Percentiles rank a stretch among this genome's conserved stretches.
Evolutionary conservation across 2,113 vertebrate species (phyloP).

Genomic region (Sinocyclocheilus anophthalmus): DNA sequence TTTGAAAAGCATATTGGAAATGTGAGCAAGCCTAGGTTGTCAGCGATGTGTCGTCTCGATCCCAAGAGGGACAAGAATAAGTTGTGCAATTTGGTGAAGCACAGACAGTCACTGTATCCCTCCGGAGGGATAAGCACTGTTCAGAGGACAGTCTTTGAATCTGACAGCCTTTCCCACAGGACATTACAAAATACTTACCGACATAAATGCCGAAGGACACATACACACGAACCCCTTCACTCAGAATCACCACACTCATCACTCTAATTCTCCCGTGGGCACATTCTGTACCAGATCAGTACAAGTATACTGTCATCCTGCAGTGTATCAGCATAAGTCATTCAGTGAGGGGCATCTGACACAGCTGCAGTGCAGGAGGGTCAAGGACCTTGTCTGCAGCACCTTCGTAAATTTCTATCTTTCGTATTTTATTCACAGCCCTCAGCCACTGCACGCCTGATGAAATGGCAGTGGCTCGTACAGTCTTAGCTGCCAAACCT

Average conservation of each 20-base stretch:
- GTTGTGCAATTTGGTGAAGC: slow-evolving; percentile 58
- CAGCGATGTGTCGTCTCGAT: slow-evolving; percentile 30
- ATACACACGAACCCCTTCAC: slow-evolving; percentile 44
- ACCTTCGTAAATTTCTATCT: slow-evolving; percentile 51
- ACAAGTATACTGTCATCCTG: slow-evolving; percentile 56
- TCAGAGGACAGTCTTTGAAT: slow-evolving; percentile 58
- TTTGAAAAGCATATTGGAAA: background rate
- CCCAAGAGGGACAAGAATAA: slow-evolving; percentile 55
- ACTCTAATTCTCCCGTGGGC: slow-evolving; percentile 68
- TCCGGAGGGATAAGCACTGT: slow-evolving; percentile 55
- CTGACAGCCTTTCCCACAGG: slow-evolving; percentile 46
- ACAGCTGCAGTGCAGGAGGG: slow-evolving; percentile 36
- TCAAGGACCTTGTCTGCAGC: slow-evolving; percentile 36
- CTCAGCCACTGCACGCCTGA: slow-evolving; percentile 24
- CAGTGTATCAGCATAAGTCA: slow-evolving; percentile 40
- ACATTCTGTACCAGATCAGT: slow-evolving; percentile 65
- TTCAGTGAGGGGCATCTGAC: slow-evolving; percentile 38
- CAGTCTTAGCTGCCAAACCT: slow-evolving; percentile 41
- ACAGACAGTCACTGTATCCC: slow-evolving; percentile 66
- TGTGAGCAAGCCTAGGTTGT: background rate
- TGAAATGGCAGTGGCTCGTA: background rate
- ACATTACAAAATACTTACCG: slow-evolving; percentile 48
- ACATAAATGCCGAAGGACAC: slow-evolving; percentile 22
- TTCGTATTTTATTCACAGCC: slow-evolving; percentile 44
- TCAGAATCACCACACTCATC: slow-evolving; percentile 66